phyloP scores from a whole-genome alignment of 2,888 invertebrate species.

The Drosophila affinis region DNA sequence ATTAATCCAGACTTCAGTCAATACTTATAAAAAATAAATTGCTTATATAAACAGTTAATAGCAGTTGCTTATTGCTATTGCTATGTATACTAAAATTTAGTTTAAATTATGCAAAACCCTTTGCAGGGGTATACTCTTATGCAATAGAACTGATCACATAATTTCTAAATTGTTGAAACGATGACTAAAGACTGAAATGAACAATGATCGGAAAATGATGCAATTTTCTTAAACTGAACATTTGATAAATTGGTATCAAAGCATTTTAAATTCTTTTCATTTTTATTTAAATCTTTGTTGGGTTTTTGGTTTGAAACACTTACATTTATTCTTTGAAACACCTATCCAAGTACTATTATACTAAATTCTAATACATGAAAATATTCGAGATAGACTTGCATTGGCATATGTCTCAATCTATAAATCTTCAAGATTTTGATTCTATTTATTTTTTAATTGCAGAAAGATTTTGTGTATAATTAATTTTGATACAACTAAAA shows the following conservation, averaged over 20 bases:
- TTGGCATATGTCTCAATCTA: not conserved
- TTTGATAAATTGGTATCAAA: not conserved
- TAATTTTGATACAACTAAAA: constrained; percentile 14
- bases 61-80: not conserved
- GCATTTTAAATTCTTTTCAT: not conserved
- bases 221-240: not conserved
- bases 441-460: constrained; percentile 2
- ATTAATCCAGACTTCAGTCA: not conserved
- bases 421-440: not conserved
- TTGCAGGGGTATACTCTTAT: not conserved
- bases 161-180: not conserved
- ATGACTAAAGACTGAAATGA: not conserved
- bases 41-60: not conserved
- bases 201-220: not conserved
- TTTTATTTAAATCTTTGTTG: not conserved
- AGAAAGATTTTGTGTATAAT: not conserved
- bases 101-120: not conserved
- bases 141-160: not conserved
- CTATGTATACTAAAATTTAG: not conserved
- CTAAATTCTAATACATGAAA: not conserved
- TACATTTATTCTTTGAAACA: not conserved
- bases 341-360: not conserved
- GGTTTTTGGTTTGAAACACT: not conserved
- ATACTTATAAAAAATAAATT: not conserved
- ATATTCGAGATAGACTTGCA: not conserved